Percentiles rank a stretch among this genome's conserved stretches.
These are phyloP conservation scores for Chaetodon trifasciatus DNA, from an alignment of 2,797 vertebrate species.

Conservation along the genomic window DNA sequence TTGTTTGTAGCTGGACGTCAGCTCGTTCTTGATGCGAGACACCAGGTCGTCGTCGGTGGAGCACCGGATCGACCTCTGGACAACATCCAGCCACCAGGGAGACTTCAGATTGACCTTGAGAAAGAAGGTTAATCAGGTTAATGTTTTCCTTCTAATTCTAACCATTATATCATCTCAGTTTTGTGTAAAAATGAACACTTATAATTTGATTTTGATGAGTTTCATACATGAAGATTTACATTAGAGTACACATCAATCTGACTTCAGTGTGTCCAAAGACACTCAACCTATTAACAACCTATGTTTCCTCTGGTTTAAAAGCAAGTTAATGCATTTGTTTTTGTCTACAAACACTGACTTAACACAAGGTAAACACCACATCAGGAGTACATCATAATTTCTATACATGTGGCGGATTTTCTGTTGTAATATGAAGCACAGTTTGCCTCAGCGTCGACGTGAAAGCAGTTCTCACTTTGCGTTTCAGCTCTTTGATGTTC, in stretches of 20 bases:
- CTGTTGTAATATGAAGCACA: background rate
- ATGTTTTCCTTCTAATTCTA: background rate
- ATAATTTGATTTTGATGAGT: background rate
- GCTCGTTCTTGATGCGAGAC: conserved; percentile 94
- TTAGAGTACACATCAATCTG: background rate
- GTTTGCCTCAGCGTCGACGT: background rate
- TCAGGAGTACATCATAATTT: no score
- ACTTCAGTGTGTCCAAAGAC: background rate
- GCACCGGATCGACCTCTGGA: conserved; percentile 87
- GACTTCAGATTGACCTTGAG: conserved; percentile 90
- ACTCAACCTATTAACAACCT: no score
- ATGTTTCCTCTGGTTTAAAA: background rate
- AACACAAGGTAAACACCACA: background rate
- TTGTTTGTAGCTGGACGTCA: conserved; percentile 95
- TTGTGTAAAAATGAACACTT: no score
- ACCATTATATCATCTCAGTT: background rate
- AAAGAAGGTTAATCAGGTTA: background rate
- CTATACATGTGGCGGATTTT: background rate
- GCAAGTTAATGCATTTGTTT: background rate
- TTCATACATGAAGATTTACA: background rate
- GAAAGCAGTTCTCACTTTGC: conserved; percentile 85
- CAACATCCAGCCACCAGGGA: conserved; percentile 97
- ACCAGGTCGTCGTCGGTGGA: conserved; percentile 93
- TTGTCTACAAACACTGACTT: background rate
- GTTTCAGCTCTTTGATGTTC: conserved; percentile 93